A percentile compares a stretch with the other conserved stretches of the same genome.
Conservation (phyloP, 1,140 invertebrate genomes). For the Nixonia krombeini region DNA sequence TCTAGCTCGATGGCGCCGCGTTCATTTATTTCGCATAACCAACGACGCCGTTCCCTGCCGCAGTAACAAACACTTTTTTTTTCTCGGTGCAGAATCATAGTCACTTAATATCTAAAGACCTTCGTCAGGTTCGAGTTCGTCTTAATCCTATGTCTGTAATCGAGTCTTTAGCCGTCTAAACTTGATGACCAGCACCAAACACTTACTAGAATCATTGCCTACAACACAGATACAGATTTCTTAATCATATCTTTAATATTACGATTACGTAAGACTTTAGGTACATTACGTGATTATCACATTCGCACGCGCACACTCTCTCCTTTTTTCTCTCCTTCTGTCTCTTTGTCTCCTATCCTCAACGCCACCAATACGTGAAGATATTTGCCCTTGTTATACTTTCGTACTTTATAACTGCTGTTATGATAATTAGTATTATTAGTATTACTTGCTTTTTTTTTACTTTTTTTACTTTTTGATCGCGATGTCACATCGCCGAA, state of each 20-base stretch:
- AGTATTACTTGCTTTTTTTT: constrained; percentile 1
- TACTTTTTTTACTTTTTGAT: no score
- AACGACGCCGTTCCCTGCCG: neutral
- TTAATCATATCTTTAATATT: constrained; percentile 19
- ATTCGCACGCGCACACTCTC: constrained; percentile 11
- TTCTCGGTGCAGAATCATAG: neutral
- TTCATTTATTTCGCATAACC: constrained; percentile 1
- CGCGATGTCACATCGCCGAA: no score
- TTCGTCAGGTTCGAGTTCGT: constrained; percentile 28
- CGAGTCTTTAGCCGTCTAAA: constrained; percentile 60
- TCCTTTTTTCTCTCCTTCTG: constrained; percentile 1
- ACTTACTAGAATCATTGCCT: constrained; percentile 68
- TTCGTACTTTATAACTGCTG: neutral
- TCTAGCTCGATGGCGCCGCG: neutral
- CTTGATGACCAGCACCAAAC: constrained; percentile 71
- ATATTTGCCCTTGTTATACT: neutral
- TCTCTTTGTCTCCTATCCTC: neutral
- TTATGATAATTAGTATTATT: constrained; percentile 3
- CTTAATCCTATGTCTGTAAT: constrained; percentile 46
- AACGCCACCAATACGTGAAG: constrained; percentile 8
- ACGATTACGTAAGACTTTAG: constrained; percentile 48
- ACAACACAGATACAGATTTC: constrained; percentile 68
- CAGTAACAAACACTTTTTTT: no score
- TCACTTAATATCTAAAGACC: constrained; percentile 13
- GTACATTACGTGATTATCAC: constrained; percentile 36